phyloP scores from a whole-genome alignment of 1,140 invertebrate genomes.

The Leptopilina clavipes region DNA sequence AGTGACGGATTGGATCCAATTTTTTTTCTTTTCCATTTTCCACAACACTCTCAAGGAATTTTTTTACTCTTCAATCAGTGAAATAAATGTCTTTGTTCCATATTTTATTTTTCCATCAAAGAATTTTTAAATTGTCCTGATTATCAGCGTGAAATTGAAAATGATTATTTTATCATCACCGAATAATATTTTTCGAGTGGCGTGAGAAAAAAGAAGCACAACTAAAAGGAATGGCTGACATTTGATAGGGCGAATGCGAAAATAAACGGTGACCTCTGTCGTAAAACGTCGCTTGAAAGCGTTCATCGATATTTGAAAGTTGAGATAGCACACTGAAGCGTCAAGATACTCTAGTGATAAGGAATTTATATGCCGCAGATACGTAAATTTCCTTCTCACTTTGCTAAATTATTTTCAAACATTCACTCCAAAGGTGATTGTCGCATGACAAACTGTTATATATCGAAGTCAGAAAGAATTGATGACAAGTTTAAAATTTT shows the following conservation, averaged over 20 bases:
- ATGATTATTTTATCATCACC: neutral
- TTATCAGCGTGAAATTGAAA: neutral
- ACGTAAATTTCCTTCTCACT: neutral
- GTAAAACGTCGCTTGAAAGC: slow-evolving; percentile 35
- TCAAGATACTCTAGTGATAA: slow-evolving; percentile 13
- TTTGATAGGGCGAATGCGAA: slow-evolving; percentile 18
- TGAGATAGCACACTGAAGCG: neutral
- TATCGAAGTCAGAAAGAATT: too few relatives aligned
- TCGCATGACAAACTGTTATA: too few relatives aligned
- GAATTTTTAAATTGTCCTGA: neutral
- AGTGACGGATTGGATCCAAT: too few relatives aligned
- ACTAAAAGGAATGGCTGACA: neutral
- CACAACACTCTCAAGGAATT: too few relatives aligned
- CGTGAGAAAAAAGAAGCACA: neutral
- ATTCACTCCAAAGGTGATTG: too few relatives aligned
- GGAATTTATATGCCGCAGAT: slow-evolving; percentile 3
- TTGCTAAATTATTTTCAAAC: too few relatives aligned
- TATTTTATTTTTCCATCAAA: neutral
- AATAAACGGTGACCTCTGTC: slow-evolving; percentile 6
- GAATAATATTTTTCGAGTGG: neutral
- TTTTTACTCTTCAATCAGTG: too few relatives aligned
- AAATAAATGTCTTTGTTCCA: neutral
- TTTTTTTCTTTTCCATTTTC: too few relatives aligned
- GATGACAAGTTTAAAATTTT: too few relatives aligned
- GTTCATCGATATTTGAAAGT: slow-evolving; percentile 27